Evolutionary conservation across 2,797 vertebrate species (phyloP).

Genomic region (Gephyroberyx darwinii): DNA sequence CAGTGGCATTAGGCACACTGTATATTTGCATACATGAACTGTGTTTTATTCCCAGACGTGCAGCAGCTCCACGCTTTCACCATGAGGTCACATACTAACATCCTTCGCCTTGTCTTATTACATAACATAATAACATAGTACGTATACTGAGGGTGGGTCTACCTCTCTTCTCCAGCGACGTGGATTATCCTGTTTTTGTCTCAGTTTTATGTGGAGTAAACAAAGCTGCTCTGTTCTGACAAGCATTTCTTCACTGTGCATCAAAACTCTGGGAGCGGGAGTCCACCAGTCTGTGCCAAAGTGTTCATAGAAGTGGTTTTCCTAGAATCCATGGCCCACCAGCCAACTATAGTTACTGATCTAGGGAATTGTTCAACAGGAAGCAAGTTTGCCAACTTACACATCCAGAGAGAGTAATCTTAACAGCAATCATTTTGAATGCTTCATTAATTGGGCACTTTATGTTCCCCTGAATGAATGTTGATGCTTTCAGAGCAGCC

Average conservation of each 20-base stretch:
- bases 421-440: conserved; percentile 6
- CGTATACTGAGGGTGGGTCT: not conserved
- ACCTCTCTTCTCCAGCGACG: not conserved
- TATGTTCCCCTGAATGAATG: not conserved
- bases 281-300: not conserved
- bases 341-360: not conserved
- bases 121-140: conserved; percentile 27
- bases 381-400: not conserved
- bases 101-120: conserved; percentile 52
- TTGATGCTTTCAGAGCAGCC: not conserved
- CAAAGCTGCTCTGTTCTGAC: conserved; percentile 20
- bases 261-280: not conserved
- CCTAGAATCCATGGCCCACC: not conserved
- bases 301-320: conserved; percentile 4
- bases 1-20: conserved; percentile 7
- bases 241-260: not conserved
- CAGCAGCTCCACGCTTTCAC: conserved; percentile 5
- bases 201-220: not conserved
- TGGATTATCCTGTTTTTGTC: conserved; percentile 7
- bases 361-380: not conserved
- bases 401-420: not conserved
- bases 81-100: conserved; percentile 20
- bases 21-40: conserved; percentile 46
- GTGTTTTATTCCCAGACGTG: conserved; percentile 40
- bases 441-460: not conserved